phyloP scores from a whole-genome alignment of 2,113 vertebrate species.

The Microcebus lehilahytsara region DNA sequence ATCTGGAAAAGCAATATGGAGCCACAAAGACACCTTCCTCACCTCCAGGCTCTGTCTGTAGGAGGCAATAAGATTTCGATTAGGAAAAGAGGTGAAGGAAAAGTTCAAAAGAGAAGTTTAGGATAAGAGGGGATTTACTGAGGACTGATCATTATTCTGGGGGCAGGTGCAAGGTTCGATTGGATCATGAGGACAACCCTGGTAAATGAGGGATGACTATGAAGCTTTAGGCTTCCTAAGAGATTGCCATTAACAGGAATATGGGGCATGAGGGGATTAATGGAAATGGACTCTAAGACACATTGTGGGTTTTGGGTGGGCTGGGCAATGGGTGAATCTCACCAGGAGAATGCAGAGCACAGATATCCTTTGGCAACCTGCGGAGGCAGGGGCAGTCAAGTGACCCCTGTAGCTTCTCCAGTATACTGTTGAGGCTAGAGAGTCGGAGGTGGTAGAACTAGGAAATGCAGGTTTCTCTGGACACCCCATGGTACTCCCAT shows the following conservation, averaged over 20 bases:
- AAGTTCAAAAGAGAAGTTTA: background rate
- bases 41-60: background rate
- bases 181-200: background rate
- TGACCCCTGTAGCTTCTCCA: background rate
- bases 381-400: background rate
- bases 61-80: background rate
- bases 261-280: background rate
- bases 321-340: background rate
- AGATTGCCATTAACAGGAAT: background rate
- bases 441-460: background rate
- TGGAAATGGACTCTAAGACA: background rate
- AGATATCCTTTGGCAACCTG: background rate
- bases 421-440: background rate
- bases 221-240: background rate
- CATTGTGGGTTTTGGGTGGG: background rate
- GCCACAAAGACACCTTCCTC: background rate
- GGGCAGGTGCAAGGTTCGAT: background rate
- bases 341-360: background rate
- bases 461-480: background rate
- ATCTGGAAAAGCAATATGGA: background rate
- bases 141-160: background rate
- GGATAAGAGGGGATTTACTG: background rate
- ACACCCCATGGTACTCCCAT: background rate
- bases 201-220: background rate
- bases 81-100: background rate